Conservation (phyloP, 2,797 vertebrate genomes). For the Gorsachius magnificus region DNA sequence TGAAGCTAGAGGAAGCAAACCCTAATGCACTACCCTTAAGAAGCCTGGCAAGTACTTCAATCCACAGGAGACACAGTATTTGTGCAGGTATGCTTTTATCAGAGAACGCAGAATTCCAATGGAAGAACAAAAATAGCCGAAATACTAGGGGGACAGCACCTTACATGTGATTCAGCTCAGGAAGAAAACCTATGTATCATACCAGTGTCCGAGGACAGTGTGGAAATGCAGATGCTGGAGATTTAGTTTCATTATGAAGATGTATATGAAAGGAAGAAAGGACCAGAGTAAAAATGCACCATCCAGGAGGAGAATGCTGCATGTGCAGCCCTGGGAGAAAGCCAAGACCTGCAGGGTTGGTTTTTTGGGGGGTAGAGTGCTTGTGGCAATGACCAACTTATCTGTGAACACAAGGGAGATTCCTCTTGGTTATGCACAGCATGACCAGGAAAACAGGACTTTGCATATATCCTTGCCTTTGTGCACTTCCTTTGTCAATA, state of each 20-base stretch:
- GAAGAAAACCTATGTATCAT: background rate
- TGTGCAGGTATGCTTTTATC: background rate
- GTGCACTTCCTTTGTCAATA: background rate
- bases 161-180: background rate
- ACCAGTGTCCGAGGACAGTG: fast-evolving
- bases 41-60: background rate
- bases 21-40: background rate
- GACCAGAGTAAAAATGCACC: background rate
- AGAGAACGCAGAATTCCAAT: background rate
- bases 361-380: background rate
- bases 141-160: background rate
- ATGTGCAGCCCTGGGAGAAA: background rate
- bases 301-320: background rate
- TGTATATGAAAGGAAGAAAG: background rate
- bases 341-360: background rate
- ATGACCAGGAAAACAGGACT: background rate
- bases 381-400: background rate
- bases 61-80: background rate
- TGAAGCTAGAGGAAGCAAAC: background rate
- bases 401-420: background rate
- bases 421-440: background rate
- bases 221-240: background rate
- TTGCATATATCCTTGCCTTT: background rate
- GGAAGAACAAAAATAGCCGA: background rate
- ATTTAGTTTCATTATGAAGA: background rate